Evolutionary conservation across 1,140 invertebrate species (phyloP), one percentile per base, ranked within the genome.

Genomic region (Nautilus pompilius): DNA sequence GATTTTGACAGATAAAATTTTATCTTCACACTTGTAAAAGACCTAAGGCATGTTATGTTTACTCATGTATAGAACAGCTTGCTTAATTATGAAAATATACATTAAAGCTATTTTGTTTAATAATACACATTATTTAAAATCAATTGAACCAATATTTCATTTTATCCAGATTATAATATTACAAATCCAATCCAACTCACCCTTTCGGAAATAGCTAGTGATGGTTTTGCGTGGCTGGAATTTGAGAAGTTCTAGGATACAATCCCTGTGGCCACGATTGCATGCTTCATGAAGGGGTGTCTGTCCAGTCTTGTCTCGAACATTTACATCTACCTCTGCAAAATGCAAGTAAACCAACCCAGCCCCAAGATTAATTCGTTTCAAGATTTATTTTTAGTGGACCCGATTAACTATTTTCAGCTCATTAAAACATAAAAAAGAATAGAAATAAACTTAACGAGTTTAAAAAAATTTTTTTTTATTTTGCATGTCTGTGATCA

Each of bases 231-330:
- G 55, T n/a, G 75, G 76, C 24, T 73, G 64, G 69, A 70, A 76
- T 24, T 71, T 74, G 0, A 98, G 80, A 0, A 99, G 79, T 49
- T 90, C 81, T 67, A 89, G 83, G 0, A 90, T 93, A 53, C 96
- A 88, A 36, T 94, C 90, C 0, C 88, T 73, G 77, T 88, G 87
- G 0, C 93, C 94, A 78, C 91, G 88, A 82, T 95, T 95, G 64
- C 90, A 89, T 0, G 94, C 95, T 82, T 98, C 95, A 77, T 98
- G 96, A 17, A 99, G 82, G 0, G 95, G 93, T 17, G 92, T 84
- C 92, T 95, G 98, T 0, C 95, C 95, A 8, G 88, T 89, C 80
- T 94, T 87, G 81, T 98, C 96, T 28, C 89, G 58, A 3, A 65
- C 54, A 66, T 80, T 80, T 6, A 78, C 71, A 67, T 80, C 68